phyloP scores from a whole-genome alignment of 2,888 invertebrate genomes.

The Drosophila pegasa region DNA sequence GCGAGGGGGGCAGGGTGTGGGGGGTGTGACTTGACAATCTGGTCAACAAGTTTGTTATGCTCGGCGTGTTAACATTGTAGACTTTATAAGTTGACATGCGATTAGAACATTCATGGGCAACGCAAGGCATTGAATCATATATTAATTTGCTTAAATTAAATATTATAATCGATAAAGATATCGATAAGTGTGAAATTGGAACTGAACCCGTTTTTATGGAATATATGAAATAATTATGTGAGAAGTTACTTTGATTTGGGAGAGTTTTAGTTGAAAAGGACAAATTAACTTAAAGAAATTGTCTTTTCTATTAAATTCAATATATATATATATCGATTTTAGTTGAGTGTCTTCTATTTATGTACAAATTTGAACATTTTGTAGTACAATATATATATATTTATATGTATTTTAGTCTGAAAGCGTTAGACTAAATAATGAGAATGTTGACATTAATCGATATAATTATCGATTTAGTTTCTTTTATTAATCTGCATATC shows the following conservation, averaged over 20 bases:
- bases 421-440: neutral
- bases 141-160: neutral
- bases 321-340: neutral
- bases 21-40: constrained; percentile 12
- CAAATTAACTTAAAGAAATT: neutral
- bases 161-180: neutral
- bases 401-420: neutral
- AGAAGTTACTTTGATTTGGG: neutral
- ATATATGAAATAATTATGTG: neutral
- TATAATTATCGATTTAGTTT: neutral
- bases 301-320: too few relatives aligned
- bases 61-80: constrained; percentile 8
- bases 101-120: too few relatives aligned
- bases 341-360: neutral
- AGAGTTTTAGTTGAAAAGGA: neutral
- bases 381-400: neutral
- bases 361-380: neutral
- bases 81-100: neutral
- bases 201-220: neutral
- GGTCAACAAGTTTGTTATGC: constrained; percentile 21
- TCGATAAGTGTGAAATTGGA: neutral
- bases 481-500: neutral
- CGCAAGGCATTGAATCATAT: too few relatives aligned
- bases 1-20: too few relatives aligned
- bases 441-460: neutral